Evolutionary conservation across 2,113 vertebrate species (phyloP).

Genomic region (Procavia capensis): DNA sequence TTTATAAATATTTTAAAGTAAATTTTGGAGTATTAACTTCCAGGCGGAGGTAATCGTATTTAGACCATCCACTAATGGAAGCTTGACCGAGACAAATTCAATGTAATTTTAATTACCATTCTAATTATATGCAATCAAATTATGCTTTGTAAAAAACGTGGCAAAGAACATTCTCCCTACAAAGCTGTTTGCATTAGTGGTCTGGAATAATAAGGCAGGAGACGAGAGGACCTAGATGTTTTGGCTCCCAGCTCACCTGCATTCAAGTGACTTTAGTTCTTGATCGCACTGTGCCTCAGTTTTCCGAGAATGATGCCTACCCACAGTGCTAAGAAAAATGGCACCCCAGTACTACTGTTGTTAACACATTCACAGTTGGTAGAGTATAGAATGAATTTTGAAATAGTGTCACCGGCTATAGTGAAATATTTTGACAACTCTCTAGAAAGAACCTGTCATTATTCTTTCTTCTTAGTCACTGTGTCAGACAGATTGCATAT

Average conservation of each 20-base stretch:
- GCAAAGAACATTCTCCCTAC: not conserved
- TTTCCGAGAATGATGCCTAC: not conserved
- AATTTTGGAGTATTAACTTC: constrained; percentile 25
- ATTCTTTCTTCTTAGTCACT: not conserved
- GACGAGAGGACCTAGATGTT: not conserved
- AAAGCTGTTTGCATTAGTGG: not conserved
- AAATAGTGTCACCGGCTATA: not conserved
- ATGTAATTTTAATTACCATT: not conserved
- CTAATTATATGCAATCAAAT: constrained; percentile 13
- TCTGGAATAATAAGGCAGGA: not conserved
- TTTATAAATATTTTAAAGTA: constrained; percentile 8
- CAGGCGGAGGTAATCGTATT: constrained; percentile 4
- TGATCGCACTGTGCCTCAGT: not conserved
- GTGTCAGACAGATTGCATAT: not conserved
- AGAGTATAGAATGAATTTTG: not conserved
- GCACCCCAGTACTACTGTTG: not conserved
- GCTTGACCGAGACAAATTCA: constrained; percentile 29
- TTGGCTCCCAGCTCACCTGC: not conserved
- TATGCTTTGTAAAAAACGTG: not conserved
- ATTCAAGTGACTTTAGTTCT: not conserved
- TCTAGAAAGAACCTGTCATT: not conserved
- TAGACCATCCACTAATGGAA: not conserved
- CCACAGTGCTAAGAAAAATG: not conserved
- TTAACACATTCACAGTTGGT: not conserved
- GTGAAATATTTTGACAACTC: not conserved